Percentiles rank a stretch among this genome's conserved stretches.
These are phyloP conservation scores for Teleiodes luculella DNA, from an alignment of 2,888 invertebrate species.

Conservation along the genomic window DNA sequence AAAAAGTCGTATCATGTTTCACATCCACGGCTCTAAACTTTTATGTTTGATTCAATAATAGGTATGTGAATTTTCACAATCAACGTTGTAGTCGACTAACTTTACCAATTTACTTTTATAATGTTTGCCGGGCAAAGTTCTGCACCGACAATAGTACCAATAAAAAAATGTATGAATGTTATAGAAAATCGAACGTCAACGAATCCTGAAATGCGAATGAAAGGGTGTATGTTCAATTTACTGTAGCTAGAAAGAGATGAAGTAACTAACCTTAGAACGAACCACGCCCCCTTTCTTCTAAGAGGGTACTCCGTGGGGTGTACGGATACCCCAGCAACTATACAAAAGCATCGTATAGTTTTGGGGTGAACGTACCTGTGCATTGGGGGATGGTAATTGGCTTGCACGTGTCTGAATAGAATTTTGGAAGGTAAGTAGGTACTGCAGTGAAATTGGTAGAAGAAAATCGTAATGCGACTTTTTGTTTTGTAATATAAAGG, in stretches of 20 bases:
- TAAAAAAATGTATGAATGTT: background rate
- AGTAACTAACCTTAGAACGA: constrained; percentile 41
- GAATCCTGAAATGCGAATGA: constrained; percentile 24
- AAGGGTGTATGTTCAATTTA: constrained; percentile 23
- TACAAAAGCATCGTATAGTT: constrained; percentile 17
- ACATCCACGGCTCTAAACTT: constrained; percentile 19
- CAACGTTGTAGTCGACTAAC: background rate
- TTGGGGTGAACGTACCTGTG: constrained; percentile 33
- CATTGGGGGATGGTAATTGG: constrained; percentile 43
- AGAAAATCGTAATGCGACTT: constrained; percentile 16
- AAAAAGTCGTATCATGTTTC: constrained; percentile 16
- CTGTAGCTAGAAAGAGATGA: constrained; percentile 42
- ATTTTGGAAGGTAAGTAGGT: constrained; percentile 32
- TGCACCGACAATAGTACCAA: background rate
- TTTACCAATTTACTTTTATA: background rate
- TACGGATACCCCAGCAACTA: constrained; percentile 28
- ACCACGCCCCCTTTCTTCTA: constrained; percentile 60
- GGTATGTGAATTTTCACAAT: constrained; percentile 10
- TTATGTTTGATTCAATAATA: constrained; percentile 10
- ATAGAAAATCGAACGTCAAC: constrained; percentile 32
- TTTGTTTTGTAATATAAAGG: background rate
- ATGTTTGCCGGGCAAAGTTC: background rate
- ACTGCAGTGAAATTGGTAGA: constrained; percentile 32
- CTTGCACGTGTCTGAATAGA: constrained; percentile 41
- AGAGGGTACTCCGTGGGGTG: constrained; percentile 52